phyloP scores from a whole-genome alignment of 2,113 vertebrate genomes.

The Dromiciops gliroides region DNA sequence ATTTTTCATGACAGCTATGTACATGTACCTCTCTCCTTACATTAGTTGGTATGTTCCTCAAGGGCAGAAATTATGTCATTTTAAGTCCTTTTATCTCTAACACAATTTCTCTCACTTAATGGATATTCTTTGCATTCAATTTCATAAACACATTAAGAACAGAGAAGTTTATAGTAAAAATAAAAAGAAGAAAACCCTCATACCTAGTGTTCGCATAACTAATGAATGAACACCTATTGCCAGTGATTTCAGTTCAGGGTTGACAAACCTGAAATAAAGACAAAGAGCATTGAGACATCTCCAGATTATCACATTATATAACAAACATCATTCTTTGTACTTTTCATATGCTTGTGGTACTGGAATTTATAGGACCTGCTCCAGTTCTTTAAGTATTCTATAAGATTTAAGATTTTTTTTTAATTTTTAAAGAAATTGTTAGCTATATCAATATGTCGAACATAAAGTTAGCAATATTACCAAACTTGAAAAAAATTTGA shows the following conservation, averaged over 20 bases:
- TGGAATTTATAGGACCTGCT: not conserved
- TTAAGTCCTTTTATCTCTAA: not conserved
- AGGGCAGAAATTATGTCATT: not conserved
- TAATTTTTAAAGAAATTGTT: no score
- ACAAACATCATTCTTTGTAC: not conserved
- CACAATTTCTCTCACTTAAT: not conserved
- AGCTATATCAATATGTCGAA: no score
- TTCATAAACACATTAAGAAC: not conserved
- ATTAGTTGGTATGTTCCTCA: not conserved
- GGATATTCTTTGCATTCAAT: not conserved
- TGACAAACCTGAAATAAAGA: slow-evolving; percentile 85
- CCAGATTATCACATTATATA: not conserved
- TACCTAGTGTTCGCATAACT: slow-evolving; percentile 85
- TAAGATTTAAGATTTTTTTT: not conserved
- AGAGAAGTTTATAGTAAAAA: not conserved
- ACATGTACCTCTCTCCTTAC: not conserved
- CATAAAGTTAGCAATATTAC: no score
- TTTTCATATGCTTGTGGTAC: not conserved
- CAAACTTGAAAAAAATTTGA: no score
- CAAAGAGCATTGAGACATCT: not conserved
- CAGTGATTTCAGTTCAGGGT: slow-evolving; percentile 89
- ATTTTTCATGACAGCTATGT: not conserved
- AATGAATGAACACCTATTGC: slow-evolving; percentile 87
- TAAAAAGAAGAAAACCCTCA: slow-evolving; percentile 59
- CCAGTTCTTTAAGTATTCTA: not conserved